phyloP scores from a whole-genome alignment of 2,888 invertebrate genomes.

The Agrochola lota region DNA sequence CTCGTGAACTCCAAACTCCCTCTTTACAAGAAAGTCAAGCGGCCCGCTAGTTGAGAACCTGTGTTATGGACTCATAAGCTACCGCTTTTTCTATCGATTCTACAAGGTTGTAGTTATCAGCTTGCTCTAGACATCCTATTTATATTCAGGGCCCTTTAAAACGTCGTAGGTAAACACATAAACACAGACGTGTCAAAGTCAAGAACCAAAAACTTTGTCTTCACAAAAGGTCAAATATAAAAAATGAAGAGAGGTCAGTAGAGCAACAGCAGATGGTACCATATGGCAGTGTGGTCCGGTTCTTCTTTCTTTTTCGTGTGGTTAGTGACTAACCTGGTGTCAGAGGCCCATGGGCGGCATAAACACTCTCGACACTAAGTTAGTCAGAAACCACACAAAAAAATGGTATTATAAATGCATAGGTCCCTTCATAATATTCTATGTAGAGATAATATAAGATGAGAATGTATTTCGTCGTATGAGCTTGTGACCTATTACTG shows the following conservation, averaged over 20 bases:
- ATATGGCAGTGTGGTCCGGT: background rate
- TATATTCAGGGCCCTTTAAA: slow-evolving; percentile 36
- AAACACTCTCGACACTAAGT: too few relatives aligned
- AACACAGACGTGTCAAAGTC: background rate
- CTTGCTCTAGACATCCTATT: slow-evolving; percentile 48
- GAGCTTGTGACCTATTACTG: slow-evolving; percentile 37
- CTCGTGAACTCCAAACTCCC: too few relatives aligned
- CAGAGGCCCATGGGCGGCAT: too few relatives aligned
- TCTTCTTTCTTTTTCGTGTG: too few relatives aligned
- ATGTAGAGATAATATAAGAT: background rate
- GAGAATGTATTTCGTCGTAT: slow-evolving; percentile 2
- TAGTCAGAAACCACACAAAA: too few relatives aligned
- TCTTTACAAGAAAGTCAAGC: slow-evolving; percentile 7
- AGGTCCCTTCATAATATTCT: background rate
- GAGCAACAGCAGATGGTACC: background rate
- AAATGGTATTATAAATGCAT: too few relatives aligned
- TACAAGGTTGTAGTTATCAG: slow-evolving; percentile 40
- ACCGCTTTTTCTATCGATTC: slow-evolving; percentile 43
- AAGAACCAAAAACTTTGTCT: background rate
- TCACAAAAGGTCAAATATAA: background rate
- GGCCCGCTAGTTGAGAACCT: slow-evolving; percentile 14
- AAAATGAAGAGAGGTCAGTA: background rate
- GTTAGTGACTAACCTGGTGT: too few relatives aligned
- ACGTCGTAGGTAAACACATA: background rate
- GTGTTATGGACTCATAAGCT: slow-evolving; percentile 9